A percentile compares a stretch with the other conserved stretches of the same genome.
Evolutionary conservation across 2,113 vertebrate genomes (phyloP).

Genomic region (Stomatorhinus ivindoensis): DNA sequence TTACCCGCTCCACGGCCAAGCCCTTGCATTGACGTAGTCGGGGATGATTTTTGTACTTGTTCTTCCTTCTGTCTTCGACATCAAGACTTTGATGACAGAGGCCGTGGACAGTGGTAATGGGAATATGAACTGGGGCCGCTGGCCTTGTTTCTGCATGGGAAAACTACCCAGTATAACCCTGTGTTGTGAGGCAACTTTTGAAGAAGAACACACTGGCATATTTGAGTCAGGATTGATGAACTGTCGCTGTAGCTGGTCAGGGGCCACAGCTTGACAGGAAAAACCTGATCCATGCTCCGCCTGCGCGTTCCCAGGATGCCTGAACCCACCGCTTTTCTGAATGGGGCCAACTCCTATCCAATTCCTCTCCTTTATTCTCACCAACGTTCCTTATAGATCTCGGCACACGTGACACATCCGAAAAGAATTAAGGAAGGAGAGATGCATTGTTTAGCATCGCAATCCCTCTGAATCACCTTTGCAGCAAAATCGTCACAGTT

Average conservation of each 20-base stretch:
- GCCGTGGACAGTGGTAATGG: neutral
- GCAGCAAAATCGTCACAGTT: neutral
- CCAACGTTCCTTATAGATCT: neutral
- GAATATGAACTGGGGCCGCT: neutral
- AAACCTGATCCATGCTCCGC: conserved; percentile 51
- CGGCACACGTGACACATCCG: neutral
- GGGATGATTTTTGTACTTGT: neutral
- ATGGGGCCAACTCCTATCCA: neutral
- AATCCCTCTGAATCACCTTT: neutral
- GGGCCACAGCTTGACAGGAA: conserved; percentile 45
- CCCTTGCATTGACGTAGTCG: neutral
- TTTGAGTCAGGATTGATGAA: neutral
- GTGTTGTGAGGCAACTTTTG: too few relatives aligned
- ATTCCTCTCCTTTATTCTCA: conserved; percentile 1
- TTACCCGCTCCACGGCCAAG: neutral
- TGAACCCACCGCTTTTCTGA: conserved; percentile 31
- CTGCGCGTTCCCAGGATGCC: conserved; percentile 38
- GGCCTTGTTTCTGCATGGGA: neutral
- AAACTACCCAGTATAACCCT: neutral
- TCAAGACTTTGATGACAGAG: neutral
- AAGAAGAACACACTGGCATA: neutral
- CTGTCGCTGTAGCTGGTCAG: neutral
- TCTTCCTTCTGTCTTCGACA: neutral
- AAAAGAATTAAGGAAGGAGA: conserved; percentile 10
- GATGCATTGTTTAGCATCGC: neutral